A percentile compares a stretch with the other conserved stretches of the same genome.
phyloP scores from a whole-genome alignment of 2,888 invertebrate species.

The Atethmia centrago region DNA sequence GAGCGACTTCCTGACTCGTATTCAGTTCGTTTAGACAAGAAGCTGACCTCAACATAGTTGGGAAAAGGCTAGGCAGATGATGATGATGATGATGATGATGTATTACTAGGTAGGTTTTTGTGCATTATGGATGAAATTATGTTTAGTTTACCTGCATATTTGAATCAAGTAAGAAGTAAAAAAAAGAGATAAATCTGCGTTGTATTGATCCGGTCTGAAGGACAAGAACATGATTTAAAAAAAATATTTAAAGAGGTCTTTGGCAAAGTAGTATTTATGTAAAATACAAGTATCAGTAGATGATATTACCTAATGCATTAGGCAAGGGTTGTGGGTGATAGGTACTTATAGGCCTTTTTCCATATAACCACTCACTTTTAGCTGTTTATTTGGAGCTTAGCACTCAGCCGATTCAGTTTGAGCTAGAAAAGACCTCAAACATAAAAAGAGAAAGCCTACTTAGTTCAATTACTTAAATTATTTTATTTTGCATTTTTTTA shows the following conservation, averaged over 20 bases:
- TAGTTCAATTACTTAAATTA: neutral
- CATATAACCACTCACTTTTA: neutral
- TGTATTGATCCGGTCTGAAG: neutral
- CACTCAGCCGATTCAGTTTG: neutral
- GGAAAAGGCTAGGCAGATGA: no score
- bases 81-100: no score
- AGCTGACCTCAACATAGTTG: no score
- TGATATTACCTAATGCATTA: neutral
- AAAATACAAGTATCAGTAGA: neutral
- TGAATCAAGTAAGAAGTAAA: neutral
- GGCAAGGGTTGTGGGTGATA: neutral
- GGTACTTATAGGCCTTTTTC: neutral
- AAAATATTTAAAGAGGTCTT: neutral
- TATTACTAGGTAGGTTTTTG: slow-evolving; percentile 10
- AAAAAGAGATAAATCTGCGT: neutral
- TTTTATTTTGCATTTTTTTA: no score
- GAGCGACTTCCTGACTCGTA: no score
- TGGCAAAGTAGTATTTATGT: neutral
- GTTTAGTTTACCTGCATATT: neutral
- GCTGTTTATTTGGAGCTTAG: neutral
- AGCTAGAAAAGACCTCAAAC: neutral
- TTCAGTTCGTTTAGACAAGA: no score
- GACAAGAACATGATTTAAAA: no score
- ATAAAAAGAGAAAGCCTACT: neutral
- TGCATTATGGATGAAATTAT: neutral